phyloP scores from a whole-genome alignment of 1,140 invertebrate species.

The Idris sp. region DNA sequence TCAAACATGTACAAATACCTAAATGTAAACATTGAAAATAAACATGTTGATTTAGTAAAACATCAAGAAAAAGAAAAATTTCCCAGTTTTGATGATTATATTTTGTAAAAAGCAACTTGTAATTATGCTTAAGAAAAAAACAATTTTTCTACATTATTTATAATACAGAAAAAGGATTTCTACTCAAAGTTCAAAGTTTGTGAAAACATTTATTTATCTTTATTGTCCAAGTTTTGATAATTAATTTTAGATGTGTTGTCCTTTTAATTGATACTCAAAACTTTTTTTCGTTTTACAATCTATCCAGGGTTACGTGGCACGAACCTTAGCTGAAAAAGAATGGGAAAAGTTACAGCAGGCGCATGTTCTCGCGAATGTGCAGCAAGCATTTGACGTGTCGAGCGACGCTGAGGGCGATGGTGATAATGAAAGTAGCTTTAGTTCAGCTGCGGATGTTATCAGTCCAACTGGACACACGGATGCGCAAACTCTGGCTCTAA shows the following conservation, averaged over 20 bases:
- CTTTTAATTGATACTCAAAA: constrained; percentile 13
- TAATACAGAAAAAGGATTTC: too few relatives aligned
- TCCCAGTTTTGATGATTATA: constrained; percentile 33
- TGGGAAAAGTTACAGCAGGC: constrained; percentile 98
- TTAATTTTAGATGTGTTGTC: constrained; percentile 7
- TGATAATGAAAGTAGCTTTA: constrained; percentile 86
- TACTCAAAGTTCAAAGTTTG: too few relatives aligned
- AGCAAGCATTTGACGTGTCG: constrained; percentile 90
- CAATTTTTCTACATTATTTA: too few relatives aligned
- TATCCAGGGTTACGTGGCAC: constrained; percentile 77
- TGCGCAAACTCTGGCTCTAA: constrained; percentile 97
- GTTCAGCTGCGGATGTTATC: constrained; percentile 85
- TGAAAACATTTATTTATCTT: too few relatives aligned
- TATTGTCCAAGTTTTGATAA: constrained; percentile 13
- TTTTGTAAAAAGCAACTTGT: neutral
- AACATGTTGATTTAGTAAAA: too few relatives aligned
- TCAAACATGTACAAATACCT: too few relatives aligned
- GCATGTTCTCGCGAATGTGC: constrained; percentile 94
- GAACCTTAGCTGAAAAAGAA: constrained; percentile 86
- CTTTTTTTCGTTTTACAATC: constrained; percentile 17
- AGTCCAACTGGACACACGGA: constrained; percentile 90
- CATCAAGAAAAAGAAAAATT: neutral
- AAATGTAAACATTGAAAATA: too few relatives aligned
- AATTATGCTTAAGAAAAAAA: too few relatives aligned
- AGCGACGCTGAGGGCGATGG: constrained; percentile 89